phyloP scores from a whole-genome alignment of 2,113 vertebrate genomes.

The Dicerorhinus sumatrensis region DNA sequence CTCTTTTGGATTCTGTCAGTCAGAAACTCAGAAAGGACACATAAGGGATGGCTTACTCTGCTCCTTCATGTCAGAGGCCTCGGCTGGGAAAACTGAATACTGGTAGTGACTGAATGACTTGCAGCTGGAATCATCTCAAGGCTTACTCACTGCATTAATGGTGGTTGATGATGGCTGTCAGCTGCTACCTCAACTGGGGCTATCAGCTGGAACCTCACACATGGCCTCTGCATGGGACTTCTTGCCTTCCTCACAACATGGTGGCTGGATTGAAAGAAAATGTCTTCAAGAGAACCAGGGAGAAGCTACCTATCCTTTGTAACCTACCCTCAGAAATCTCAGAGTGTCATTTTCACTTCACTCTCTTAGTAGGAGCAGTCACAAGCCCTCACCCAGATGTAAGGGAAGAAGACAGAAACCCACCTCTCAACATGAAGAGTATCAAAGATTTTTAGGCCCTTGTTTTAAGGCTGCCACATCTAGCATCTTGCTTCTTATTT shows the following conservation, averaged over 20 bases:
- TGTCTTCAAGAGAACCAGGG: neutral
- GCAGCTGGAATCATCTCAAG: neutral
- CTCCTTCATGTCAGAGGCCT: neutral
- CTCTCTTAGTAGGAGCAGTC: neutral
- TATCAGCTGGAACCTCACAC: neutral
- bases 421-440: neutral
- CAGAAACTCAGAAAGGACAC: neutral
- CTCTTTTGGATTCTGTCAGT: neutral
- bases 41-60: neutral
- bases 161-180: neutral
- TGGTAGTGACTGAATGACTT: neutral
- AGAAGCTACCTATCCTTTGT: neutral
- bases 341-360: neutral
- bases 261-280: neutral
- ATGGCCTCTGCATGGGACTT: neutral
- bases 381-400: neutral
- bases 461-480: neutral
- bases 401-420: neutral
- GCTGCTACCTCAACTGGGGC: neutral
- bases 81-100: neutral
- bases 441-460: neutral
- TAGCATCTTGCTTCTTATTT: neutral
- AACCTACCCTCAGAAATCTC: neutral
- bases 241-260: neutral
- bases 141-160: neutral